These are phyloP conservation scores for Watsonalla cultraria DNA, from an alignment of 2,888 invertebrate species.

Conservation along the genomic window DNA sequence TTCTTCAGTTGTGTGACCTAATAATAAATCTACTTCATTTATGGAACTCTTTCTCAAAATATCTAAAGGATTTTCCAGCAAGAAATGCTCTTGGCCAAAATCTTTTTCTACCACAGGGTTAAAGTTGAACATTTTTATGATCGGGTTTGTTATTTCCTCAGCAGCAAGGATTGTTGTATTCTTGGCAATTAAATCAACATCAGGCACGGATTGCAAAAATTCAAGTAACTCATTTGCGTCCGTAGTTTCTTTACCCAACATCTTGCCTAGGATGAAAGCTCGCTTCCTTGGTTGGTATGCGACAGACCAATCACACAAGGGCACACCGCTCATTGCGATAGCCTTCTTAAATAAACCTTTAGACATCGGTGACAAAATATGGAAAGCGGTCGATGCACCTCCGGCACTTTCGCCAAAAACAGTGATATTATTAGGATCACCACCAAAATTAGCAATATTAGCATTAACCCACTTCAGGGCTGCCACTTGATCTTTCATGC, in stretches of 20 bases:
- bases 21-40: slow-evolving; percentile 77
- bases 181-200: slow-evolving; percentile 22
- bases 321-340: slow-evolving; percentile 47
- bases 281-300: slow-evolving; percentile 29
- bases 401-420: slow-evolving; percentile 50
- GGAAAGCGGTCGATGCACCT: slow-evolving; percentile 31
- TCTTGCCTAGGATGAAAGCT: slow-evolving; percentile 35
- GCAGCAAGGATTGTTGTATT: slow-evolving; percentile 19
- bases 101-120: slow-evolving; percentile 34
- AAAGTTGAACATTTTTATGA: slow-evolving; percentile 25
- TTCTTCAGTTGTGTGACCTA: slow-evolving; percentile 83
- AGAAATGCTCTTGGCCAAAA: slow-evolving; percentile 24
- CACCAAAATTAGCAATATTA: slow-evolving; percentile 40
- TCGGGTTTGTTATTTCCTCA: slow-evolving; percentile 18
- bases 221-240: slow-evolving; percentile 33
- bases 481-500: slow-evolving; percentile 58
- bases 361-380: slow-evolving; percentile 46
- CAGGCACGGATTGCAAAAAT: slow-evolving; percentile 36
- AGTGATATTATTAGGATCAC: slow-evolving; percentile 38
- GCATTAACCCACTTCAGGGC: slow-evolving; percentile 42
- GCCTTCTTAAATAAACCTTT: slow-evolving; percentile 45
- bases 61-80: slow-evolving; percentile 21
- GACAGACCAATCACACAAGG: slow-evolving; percentile 32
- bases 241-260: slow-evolving; percentile 34
- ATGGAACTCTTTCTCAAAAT: slow-evolving; percentile 48